Base-by-base conservation (phyloP, 2,797 vertebrate species). In the Coracias cyanogaster region DNA sequence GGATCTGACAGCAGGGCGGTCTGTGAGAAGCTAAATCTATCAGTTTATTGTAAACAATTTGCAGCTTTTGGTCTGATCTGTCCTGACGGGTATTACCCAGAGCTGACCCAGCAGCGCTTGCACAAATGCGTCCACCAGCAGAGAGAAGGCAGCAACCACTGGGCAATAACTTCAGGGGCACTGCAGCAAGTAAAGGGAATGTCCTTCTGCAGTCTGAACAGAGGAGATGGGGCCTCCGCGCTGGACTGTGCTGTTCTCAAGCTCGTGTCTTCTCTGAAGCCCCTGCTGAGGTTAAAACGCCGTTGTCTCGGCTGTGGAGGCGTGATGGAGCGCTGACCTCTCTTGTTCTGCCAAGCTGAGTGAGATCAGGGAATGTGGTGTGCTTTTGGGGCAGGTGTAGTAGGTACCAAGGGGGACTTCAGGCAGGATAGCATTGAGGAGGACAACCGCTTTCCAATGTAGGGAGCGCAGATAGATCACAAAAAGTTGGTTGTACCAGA, bases 11-110 rank as follows among this genome's bases (percentile, higher is more conserved):
- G 86, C 74, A 69, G 78, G 35, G 81, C n/a, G 71, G 51, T 35
- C 78, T 77, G 67, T 0, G 0, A 78, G 64, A 94, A 65, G 31
- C 60, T 43, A 48, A 22, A 66, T 55, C 67, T 43, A 18, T 51
- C 3, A 0, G 21, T 64, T 77, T 70, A 31, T 55, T 66, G 35
- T 55, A 67, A 93, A 87, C 31, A 60, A 12, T 67, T 58, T 77
- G 31, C 48, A 51, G 55, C 71, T 85, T 77, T 89, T 52, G 33
- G 9, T 64, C 69, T 96, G 64, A 77, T 95, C 45, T 70, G 35
- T 93, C 79, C 31, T 73, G 60, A 71, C 64, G 60, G 74, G 28
- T 92, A 91, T 74, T 73, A 77, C 64, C 55, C 43, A 39, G 55
- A 85, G 74, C 5, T 2, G 76, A 60, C 35, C 64, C 2, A 5